Base-by-base conservation (phyloP, 1,140 invertebrate genomes). In the Scaptodrosophila lebanonensis region DNA sequence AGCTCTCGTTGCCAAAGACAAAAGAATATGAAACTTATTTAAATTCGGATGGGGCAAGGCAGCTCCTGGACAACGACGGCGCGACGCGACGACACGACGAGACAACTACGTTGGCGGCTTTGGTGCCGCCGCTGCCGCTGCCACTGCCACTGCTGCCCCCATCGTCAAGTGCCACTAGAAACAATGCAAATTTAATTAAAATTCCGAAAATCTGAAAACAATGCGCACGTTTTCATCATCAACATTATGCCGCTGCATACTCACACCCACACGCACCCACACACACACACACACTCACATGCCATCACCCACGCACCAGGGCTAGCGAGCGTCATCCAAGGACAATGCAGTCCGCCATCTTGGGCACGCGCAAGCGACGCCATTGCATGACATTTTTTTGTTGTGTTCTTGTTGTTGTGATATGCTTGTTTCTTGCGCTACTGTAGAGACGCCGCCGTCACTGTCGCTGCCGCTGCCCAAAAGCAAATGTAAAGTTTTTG, bases 141-240 rank as follows among this genome's bases (percentile, higher is more conserved):
- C 13, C 13, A 9, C 6, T 38, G 5, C 6, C 5, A 13, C 13
- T 38, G 2, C 9, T 50, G 22, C 44, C 42, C 27, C 44, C 63
- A 53, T 57, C 64, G 49, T 50, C 65, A 54, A 68, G 65, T 68
- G 65, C 61, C 65, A 68, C 61, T 68, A 51, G 62, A 68, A 68
- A 68, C 66, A 72, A 72, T 72, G 66, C 66, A 68, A 72, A 68
- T 72, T 72, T 72, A 72, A 72, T 72, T 72, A 72, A 72, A 72
- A 69, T 72, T 72, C 66, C 61, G 61, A 72, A 72, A 72, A 68
- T 71, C 65, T 56, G 61, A 72, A 72, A 69, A 72, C 65, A 65
- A 72, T 68, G 68, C 56, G 56, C 61, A 60, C 61, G 58, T 61
- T 69, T 65, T 58, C 62, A 65, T 65, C 66, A 69, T 69, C 56